Evolutionary conservation across 2,113 vertebrate species (phyloP), one percentile per base, ranked within the genome.

Genomic region (Microtus ochrogaster): DNA sequence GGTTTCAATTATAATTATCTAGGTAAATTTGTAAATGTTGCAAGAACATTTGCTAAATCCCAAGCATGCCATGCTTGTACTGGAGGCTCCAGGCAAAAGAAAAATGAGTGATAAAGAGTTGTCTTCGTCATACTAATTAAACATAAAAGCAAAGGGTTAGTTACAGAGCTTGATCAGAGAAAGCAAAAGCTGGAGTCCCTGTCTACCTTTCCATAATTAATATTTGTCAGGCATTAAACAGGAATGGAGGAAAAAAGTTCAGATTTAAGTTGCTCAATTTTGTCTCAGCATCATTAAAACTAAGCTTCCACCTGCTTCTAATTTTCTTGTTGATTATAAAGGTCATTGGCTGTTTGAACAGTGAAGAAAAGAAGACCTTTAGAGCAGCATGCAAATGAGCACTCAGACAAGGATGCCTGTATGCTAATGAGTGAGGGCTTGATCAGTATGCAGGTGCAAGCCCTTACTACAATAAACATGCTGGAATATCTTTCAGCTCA

Each of bases 301-400:
- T 95, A 97, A 94, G 88, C 76, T 97, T 89, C 94, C 94, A 97
- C 96, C 97, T 98, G 97, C 93, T 96, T 97, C 93, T 97, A 91
- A 97, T 98, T 98, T 96, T 97, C 97, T 97, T 96, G 90, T 97
- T 98, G 95, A 97, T 97, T 97, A 97, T 90, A 97, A 97, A 98
- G 95, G 97, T 96, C 96, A 97, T 76, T 95, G 94, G 82, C 79
- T 97, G 96, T 97, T 97, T 97, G 94, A 97, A 97, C 87, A 97
- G 90, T 44, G 30, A 91, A 49, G 79, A 77, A 94, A 97, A 96
- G 83, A 74, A 73, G 61, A 39, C 17, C 92, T 86, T 97, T 83
- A 77, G 94, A 95, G 83, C 81, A 93, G 88, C 65, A 93, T 97
- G 97, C 96, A 97, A 97, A 97, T 96, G 85, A 96, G 73, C 70